phyloP scores from a whole-genome alignment of 2,113 vertebrate genomes.

The Numida meleagris region DNA sequence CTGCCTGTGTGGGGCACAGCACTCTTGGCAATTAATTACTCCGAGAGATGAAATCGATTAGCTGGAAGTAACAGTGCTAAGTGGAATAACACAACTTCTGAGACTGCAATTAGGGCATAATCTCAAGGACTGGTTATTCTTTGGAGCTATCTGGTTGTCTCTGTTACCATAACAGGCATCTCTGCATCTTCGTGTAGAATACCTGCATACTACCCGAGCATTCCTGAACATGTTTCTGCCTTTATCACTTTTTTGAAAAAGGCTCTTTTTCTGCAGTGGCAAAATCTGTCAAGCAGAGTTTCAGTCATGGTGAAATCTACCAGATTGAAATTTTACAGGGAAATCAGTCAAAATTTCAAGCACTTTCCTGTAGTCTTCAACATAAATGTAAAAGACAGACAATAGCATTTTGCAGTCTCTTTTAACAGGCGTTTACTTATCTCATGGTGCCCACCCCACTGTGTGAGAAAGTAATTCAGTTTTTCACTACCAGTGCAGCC shows the following conservation, averaged over 20 bases:
- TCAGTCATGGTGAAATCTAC: background rate
- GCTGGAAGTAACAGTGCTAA: background rate
- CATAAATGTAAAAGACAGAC: background rate
- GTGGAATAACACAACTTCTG: background rate
- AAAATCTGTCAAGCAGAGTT: background rate
- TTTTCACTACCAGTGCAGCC: background rate
- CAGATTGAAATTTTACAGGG: background rate
- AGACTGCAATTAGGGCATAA: background rate
- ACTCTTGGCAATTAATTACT: background rate
- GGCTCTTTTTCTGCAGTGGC: background rate
- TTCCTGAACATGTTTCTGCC: background rate
- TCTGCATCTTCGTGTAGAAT: background rate
- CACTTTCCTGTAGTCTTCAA: background rate
- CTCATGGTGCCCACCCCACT: background rate
- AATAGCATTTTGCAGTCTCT: background rate
- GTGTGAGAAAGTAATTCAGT: background rate
- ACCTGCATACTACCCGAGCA: too few species aligned
- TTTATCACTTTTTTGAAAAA: background rate
- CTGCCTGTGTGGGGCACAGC: background rate
- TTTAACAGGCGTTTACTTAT: background rate
- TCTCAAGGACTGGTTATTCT: background rate
- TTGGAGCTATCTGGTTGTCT: background rate
- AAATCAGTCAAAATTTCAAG: background rate
- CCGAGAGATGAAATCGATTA: background rate
- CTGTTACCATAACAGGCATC: background rate